phyloP scores from a whole-genome alignment of 1,140 invertebrate genomes.

The Leptopilina boulardi region DNA sequence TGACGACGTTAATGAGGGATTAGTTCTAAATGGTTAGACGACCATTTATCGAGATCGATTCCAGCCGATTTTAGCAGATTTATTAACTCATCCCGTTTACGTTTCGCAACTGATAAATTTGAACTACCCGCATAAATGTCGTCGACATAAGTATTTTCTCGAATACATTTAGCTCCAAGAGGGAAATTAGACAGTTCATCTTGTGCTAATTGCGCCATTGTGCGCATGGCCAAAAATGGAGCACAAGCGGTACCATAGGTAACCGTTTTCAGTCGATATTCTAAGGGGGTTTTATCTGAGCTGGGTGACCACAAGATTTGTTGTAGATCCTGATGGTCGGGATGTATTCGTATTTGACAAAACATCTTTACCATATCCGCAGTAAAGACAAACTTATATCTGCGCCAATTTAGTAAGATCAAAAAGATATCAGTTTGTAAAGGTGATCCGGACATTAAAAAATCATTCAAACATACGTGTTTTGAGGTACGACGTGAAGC shows the following conservation, averaged over 20 bases:
- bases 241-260: background rate
- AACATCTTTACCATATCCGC: constrained; percentile 43
- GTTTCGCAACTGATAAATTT: background rate
- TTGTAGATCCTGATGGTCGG: constrained; percentile 26
- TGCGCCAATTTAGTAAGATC: constrained; percentile 32
- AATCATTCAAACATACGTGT: constrained; percentile 32
- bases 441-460: constrained; percentile 29
- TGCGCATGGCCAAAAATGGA: constrained; percentile 21
- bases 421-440: constrained; percentile 41
- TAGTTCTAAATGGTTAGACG: background rate
- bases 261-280: background rate
- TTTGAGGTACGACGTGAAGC: constrained; percentile 34
- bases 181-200: background rate
- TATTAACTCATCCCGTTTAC: background rate
- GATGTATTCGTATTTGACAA: background rate
- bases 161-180: background rate
- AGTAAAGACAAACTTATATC: constrained; percentile 23
- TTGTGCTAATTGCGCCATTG: background rate
- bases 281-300: background rate
- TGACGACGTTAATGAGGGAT: background rate
- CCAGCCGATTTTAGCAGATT: background rate
- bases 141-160: background rate
- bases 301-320: constrained; percentile 31
- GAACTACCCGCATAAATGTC: background rate
- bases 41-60: background rate